Evolutionary conservation across 2,888 invertebrate species (phyloP).

Genomic region (Pteria penguin): DNA sequence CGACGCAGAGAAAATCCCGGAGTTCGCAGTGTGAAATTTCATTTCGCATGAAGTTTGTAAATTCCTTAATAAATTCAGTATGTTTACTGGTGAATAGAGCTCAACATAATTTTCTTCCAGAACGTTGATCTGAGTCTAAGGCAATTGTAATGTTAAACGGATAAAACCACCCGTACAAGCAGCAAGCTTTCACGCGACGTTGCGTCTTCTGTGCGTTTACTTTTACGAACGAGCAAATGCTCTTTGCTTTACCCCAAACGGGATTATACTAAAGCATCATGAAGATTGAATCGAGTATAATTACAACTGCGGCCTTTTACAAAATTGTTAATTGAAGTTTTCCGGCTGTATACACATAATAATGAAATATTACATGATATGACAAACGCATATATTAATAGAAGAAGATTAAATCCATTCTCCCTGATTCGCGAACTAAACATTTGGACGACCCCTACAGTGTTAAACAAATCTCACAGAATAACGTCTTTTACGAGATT

Average conservation of each 20-base stretch:
- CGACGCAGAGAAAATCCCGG: not conserved
- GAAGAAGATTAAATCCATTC: not conserved
- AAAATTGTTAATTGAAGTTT: constrained; percentile 14
- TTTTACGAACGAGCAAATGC: not conserved
- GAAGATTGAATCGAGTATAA: not conserved
- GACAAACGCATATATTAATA: not conserved
- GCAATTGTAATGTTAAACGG: not conserved
- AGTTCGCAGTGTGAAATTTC: not conserved
- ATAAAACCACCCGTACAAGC: not conserved
- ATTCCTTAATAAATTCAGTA: not conserved
- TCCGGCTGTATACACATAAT: constrained; percentile 9
- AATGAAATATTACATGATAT: constrained; percentile 17
- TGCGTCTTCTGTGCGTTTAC: not conserved
- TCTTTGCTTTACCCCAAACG: not conserved
- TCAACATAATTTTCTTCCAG: not conserved
- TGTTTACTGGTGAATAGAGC: not conserved
- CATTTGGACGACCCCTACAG: not conserved
- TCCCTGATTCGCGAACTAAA: not conserved
- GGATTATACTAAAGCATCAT: not conserved
- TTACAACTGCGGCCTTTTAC: not conserved
- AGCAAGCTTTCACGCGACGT: not conserved
- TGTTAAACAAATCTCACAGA: not conserved
- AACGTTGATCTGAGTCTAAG: not conserved
- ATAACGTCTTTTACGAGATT: constrained; percentile 2
- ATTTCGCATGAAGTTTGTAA: not conserved